Conservation (phyloP, 2,113 vertebrate species). For the Lonchura striata region DNA sequence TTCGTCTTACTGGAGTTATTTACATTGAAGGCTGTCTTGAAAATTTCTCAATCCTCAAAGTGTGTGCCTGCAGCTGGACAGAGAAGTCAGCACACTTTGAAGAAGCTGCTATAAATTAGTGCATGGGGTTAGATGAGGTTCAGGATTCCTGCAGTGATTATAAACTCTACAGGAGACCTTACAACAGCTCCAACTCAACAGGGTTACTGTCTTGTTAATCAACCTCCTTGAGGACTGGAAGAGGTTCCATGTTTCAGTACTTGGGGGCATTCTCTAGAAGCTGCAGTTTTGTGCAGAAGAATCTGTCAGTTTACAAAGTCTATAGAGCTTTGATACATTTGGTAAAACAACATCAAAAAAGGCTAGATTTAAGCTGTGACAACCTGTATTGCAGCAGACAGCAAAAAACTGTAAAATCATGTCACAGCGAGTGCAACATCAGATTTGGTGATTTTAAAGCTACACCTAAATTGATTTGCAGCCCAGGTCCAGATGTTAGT, state of each 20-base stretch:
- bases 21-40: not conserved
- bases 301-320: not conserved
- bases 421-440: not conserved
- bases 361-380: not conserved
- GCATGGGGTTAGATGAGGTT: conserved; percentile 28
- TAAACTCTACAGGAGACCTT: conserved; percentile 7
- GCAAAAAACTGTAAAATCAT: not conserved
- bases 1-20: not conserved
- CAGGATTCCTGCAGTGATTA: conserved; percentile 47
- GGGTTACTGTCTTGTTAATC: conserved; percentile 52
- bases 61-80: not conserved
- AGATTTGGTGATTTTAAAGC: not conserved
- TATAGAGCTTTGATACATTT: not conserved
- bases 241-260: not conserved
- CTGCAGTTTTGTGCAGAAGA: not conserved
- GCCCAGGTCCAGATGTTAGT: not conserved
- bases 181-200: not conserved
- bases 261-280: not conserved
- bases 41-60: not conserved
- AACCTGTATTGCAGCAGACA: not conserved
- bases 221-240: conserved; percentile 27
- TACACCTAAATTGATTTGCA: not conserved
- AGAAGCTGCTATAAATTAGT: conserved; percentile 13
- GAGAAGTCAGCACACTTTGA: conserved; percentile 6
- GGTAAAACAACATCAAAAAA: not conserved